Conservation (phyloP, 1,140 invertebrate genomes). For the Myzus persicae region DNA sequence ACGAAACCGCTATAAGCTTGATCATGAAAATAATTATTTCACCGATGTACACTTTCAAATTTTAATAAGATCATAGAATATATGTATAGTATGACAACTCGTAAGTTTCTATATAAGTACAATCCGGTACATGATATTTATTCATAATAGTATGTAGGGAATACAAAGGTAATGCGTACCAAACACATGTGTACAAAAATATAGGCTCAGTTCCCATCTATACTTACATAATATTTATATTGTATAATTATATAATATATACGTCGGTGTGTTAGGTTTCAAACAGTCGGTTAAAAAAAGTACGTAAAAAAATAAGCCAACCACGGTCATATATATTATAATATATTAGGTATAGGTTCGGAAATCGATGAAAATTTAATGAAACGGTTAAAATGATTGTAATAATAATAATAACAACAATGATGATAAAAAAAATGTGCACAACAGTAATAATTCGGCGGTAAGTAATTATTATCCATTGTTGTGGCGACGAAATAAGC, state of each 20-base stretch:
- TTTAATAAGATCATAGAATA: background rate
- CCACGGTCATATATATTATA: background rate
- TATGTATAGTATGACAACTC: background rate
- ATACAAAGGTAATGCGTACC: background rate
- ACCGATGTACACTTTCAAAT: background rate
- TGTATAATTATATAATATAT: too few species aligned
- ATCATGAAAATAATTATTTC: background rate
- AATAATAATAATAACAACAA: constrained; percentile 20
- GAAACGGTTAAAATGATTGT: constrained; percentile 18
- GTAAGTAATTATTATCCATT: constrained; percentile 13
- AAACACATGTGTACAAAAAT: background rate
- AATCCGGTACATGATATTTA: too few species aligned
- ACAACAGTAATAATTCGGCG: background rate
- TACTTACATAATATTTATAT: too few species aligned
- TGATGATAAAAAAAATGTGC: background rate
- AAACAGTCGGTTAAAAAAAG: too few species aligned
- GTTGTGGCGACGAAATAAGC: constrained; percentile 34
- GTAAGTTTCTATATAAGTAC: background rate
- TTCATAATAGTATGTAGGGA: background rate
- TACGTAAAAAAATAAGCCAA: too few species aligned
- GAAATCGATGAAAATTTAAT: background rate
- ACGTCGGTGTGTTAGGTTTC: too few species aligned
- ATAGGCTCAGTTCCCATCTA: background rate
- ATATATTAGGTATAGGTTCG: background rate
- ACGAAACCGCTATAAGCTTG: background rate